Evolutionary conservation across 2,888 invertebrate genomes (phyloP), one percentile per base, ranked within the genome.

Genomic region (Drosophila demipolita): DNA sequence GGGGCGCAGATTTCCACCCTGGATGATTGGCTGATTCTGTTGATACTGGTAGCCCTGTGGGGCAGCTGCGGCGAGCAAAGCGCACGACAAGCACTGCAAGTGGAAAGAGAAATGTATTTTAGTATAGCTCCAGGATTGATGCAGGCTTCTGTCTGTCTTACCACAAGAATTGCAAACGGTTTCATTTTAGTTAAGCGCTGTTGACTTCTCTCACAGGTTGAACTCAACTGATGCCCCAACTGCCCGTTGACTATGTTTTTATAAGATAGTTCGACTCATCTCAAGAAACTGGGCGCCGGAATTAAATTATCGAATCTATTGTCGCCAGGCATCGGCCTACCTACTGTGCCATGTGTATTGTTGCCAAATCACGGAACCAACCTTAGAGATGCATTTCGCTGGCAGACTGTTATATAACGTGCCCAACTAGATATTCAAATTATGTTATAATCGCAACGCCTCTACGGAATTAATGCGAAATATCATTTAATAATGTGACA

Each of bases 41-140:
- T 81, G 83, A 63, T 91, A 91, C 58, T 84, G 89, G 72, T 91
- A 91, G 61, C 84, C 91, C 58, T 87, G 80, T 12, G 84, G 81
- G 29, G 89, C 91, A 11, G 83, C 72, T 11, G 78, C 66, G 8
- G 59, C 68, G 1, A 82, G 65, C 20, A 79, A 55, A 32, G 79
- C 83, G 23, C 82, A 62, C 15, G 80, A 80, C 29, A 91, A 59
- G 69, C 75, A 87, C 91, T 91, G 65, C 64, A 71, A 38, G 48
- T 33, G n/a, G 48, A 66, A 2, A n/a, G 36, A 50, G 8, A 53
- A 17, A 26, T 55, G n/a, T 17, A 52, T 32, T 23, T 36, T n/a
- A 29, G 8, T 29, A 12, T 17, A 35, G 12, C 7, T 48, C 26
- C 58, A 23, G 6, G 2, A 17, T 36, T 12, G 1, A 26, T 29